These are phyloP conservation scores for Peromyscus attwateri DNA, from an alignment of 2,797 vertebrate genomes.

Conservation along the genomic window DNA sequence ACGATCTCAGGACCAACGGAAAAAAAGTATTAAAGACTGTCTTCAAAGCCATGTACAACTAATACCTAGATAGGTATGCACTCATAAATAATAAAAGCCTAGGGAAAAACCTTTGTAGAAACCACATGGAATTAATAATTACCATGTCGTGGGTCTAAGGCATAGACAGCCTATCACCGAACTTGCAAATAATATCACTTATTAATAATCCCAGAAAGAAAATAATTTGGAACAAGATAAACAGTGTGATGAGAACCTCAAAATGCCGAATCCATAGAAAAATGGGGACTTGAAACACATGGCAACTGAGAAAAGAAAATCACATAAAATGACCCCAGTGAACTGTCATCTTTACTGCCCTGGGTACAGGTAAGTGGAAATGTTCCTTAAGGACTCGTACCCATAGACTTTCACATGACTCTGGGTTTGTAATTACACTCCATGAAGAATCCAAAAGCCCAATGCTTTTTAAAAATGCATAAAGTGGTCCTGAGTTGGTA, in stretches of 20 bases:
- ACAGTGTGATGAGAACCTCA: background rate
- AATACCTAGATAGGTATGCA: background rate
- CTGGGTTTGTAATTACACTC: background rate
- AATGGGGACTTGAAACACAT: background rate
- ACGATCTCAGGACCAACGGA: background rate
- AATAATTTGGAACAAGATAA: conserved; percentile 3
- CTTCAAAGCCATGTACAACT: background rate
- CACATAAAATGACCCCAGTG: background rate
- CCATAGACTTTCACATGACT: background rate
- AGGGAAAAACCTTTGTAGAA: background rate
- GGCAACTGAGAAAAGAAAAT: background rate
- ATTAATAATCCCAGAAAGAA: background rate
- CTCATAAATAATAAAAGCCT: conserved; percentile 48
- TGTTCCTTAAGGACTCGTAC: background rate
- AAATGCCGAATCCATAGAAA: conserved; percentile 4
- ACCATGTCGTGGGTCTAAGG: background rate
- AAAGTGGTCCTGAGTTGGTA: background rate
- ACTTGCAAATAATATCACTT: background rate
- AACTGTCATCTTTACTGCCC: background rate
- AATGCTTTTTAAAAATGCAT: background rate
- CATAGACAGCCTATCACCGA: background rate
- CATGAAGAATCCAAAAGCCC: background rate
- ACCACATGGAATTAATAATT: background rate
- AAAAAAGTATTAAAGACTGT: background rate
- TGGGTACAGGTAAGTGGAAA: background rate